Conservation (phyloP, 1,140 invertebrate species). For the Neodiprion fabricii region DNA sequence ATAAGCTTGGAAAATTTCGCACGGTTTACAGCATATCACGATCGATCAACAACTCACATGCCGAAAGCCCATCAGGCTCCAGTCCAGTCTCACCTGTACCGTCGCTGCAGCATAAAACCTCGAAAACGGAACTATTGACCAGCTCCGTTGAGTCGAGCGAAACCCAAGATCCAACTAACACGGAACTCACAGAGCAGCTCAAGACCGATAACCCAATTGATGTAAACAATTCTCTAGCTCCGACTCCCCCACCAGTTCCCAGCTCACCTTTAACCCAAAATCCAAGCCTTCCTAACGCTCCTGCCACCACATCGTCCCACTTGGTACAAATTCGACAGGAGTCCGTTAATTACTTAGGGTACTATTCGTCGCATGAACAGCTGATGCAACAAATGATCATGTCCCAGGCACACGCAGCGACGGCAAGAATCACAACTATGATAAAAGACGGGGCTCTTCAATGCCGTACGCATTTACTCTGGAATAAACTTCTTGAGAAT, state of each 20-base stretch:
- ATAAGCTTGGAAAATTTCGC: slow-evolving; percentile 69
- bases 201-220: slow-evolving; percentile 23
- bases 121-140: slow-evolving; percentile 21
- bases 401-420: slow-evolving; percentile 67
- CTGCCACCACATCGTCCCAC: slow-evolving; percentile 38
- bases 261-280: slow-evolving; percentile 45
- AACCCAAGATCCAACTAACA: slow-evolving; percentile 23
- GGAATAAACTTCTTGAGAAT: slow-evolving; percentile 70
- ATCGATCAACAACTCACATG: slow-evolving; percentile 39
- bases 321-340: slow-evolving; percentile 65
- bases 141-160: slow-evolving; percentile 33
- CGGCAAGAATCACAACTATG: slow-evolving; percentile 69
- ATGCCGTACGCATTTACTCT: slow-evolving; percentile 75
- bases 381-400: slow-evolving; percentile 74
- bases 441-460: slow-evolving; percentile 72
- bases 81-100: slow-evolving; percentile 38
- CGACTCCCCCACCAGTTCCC: slow-evolving; percentile 56
- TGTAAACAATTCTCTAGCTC: slow-evolving; percentile 36
- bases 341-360: slow-evolving; percentile 77
- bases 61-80: slow-evolving; percentile 46
- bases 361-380: slow-evolving; percentile 78
- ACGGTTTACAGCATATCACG: slow-evolving; percentile 64
- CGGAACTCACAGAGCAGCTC: slow-evolving; percentile 23
- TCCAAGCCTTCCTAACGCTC: slow-evolving; percentile 33
- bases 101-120: slow-evolving; percentile 12